Base-by-base conservation (phyloP, 2,797 vertebrate species). In the Eutrigla gurnardus region DNA sequence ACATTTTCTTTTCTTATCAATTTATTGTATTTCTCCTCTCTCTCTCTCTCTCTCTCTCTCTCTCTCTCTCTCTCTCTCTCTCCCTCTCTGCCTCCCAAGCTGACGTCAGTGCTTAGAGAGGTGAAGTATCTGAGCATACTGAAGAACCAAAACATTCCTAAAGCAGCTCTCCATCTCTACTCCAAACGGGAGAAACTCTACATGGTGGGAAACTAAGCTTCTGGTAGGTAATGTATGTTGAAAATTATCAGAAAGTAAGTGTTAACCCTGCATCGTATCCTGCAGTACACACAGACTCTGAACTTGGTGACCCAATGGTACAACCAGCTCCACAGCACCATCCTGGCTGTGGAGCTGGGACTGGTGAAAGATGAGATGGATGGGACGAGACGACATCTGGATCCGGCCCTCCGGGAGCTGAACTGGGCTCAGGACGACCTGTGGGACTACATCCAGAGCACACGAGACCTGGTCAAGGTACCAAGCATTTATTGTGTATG, bases 81-180 rank as follows among this genome's bases (percentile, higher is more conserved):
- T 18, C 37, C 65, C 46, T 74, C 50, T 47, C 12, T 46, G 40
- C 12, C 47, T 79, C 39, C 62, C 5, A 73, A 95, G 94, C 54
- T 97, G 89, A 95, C 91, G 43, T 93, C 92, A 8, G 59, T 96
- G 81, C 89, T 96, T 5, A 85, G 92, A 64, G 93, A 95, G 74
- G 90, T 94, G 65, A 95, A 95, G 82, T 96, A 95, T 87, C 89
- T 95, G 65, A 78, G 91, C 57, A 88, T 95, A 84, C 77, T 94
- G 85, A 95, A 95, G 87, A 79, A 85, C 79, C 88, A 88, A 82
- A 90, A 90, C 78, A 94, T 94, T 76, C 87, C 91, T 4, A 63
- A 93, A 83, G 92, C 93, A 88, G 94, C 94, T 77, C 84, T 93
- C 57, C 69, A 91, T 54, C 95, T 95, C 18, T 92, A 91, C 84